phyloP scores from a whole-genome alignment of 2,888 invertebrate species.

The Hirtodrosophila trivittata region DNA sequence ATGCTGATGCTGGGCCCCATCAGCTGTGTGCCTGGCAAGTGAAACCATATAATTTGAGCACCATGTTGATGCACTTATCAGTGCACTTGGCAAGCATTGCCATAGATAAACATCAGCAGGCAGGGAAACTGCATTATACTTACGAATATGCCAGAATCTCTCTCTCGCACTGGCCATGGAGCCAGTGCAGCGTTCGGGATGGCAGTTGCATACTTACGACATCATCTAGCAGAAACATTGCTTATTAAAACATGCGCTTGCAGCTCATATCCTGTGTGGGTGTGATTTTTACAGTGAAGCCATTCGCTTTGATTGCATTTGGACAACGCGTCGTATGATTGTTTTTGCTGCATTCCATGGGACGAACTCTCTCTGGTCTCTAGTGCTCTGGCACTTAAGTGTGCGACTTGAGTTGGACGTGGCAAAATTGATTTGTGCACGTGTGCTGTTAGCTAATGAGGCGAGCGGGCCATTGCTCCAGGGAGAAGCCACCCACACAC shows the following conservation, averaged over 20 bases:
- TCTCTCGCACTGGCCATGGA: not conserved
- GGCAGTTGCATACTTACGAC: slow-evolving; percentile 48
- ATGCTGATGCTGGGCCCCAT: slow-evolving; percentile 66
- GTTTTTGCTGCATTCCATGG: no score
- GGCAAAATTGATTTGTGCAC: slow-evolving; percentile 75
- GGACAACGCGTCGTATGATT: slow-evolving; percentile 70
- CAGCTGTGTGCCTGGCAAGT: slow-evolving; percentile 43
- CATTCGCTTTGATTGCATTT: slow-evolving; percentile 68
- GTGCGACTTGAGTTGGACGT: slow-evolving; percentile 32
- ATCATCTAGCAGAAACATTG: slow-evolving; percentile 39
- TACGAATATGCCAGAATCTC: slow-evolving; percentile 11
- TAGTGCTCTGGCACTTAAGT: no score
- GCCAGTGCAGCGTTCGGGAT: slow-evolving; percentile 36
- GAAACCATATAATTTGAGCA: slow-evolving; percentile 75
- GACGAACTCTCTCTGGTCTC: no score
- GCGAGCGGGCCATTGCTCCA: slow-evolving; percentile 27
- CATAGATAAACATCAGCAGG: slow-evolving; percentile 65
- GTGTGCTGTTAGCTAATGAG: slow-evolving; percentile 75
- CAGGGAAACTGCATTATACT: slow-evolving; percentile 47
- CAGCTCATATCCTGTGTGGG: slow-evolving; percentile 3
- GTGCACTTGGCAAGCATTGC: slow-evolving; percentile 63
- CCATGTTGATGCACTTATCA: slow-evolving; percentile 76
- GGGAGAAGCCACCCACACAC: slow-evolving; percentile 11
- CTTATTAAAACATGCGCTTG: slow-evolving; percentile 64
- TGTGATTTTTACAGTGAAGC: slow-evolving; percentile 47